These are phyloP conservation scores for Hassar affinis DNA, from an alignment of 2,113 vertebrate species.

Conservation along the genomic window DNA sequence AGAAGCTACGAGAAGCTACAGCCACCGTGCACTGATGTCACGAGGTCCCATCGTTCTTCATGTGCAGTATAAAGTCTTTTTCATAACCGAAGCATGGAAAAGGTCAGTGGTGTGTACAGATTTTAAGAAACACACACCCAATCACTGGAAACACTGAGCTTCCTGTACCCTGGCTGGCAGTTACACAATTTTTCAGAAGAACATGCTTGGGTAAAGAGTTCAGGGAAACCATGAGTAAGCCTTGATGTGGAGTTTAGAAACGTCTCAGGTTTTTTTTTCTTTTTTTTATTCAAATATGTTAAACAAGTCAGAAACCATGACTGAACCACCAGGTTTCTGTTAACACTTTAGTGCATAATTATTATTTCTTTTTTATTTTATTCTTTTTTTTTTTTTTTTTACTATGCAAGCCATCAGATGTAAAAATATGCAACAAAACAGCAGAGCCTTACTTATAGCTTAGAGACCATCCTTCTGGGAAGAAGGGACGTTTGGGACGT, in stretches of 20 bases:
- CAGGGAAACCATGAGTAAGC: conserved; percentile 38
- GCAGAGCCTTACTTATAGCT: too few species aligned
- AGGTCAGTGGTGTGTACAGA: conserved; percentile 6
- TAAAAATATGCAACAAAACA: too few species aligned
- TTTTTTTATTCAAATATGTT: conserved; percentile 9
- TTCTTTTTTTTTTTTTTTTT: too few species aligned
- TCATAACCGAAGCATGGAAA: neutral
- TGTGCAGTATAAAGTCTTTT: neutral
- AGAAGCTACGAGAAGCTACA: neutral
- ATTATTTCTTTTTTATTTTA: too few species aligned
- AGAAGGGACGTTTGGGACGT: too few species aligned
- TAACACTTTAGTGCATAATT: too few species aligned
- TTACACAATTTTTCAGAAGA: conserved; percentile 49
- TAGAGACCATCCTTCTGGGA: too few species aligned
- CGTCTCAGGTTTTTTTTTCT: conserved; percentile 7
- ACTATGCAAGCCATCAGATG: too few species aligned
- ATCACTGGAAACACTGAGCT: conserved; percentile 50
- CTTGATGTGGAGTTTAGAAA: conserved; percentile 33
- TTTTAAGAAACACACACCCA: conserved; percentile 36
- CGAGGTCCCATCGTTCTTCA: neutral
- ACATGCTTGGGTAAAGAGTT: conserved; percentile 5
- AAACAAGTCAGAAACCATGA: neutral
- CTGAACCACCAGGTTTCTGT: neutral
- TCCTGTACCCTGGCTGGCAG: conserved; percentile 45
- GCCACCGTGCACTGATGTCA: too few species aligned